phyloP scores from a whole-genome alignment of 1,140 invertebrate genomes.

The Euura saliciscinereae region DNA sequence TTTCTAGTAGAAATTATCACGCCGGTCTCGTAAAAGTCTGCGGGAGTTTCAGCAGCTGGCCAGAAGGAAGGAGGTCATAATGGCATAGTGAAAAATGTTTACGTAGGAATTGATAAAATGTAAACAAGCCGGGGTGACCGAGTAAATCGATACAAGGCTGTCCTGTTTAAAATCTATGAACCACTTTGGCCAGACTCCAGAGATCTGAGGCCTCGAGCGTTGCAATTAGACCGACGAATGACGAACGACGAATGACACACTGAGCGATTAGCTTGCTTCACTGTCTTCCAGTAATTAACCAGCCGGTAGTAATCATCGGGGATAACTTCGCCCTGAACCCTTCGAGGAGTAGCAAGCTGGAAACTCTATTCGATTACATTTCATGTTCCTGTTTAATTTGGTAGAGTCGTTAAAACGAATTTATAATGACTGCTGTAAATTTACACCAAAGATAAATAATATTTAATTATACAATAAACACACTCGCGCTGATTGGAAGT shows the following conservation, averaged over 20 bases:
- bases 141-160: background rate
- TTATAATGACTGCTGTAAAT: background rate
- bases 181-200: conserved; percentile 4
- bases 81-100: background rate
- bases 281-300: too few species aligned
- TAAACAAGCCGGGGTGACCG: background rate
- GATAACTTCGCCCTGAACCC: too few species aligned
- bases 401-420: too few species aligned
- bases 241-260: background rate
- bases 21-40: too few species aligned
- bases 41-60: background rate
- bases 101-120: background rate
- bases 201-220: background rate
- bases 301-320: too few species aligned
- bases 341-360: too few species aligned
- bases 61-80: background rate
- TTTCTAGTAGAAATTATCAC: too few species aligned
- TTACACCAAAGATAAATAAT: background rate
- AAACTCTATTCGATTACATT: too few species aligned
- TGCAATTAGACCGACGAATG: background rate
- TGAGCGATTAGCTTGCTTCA: background rate
- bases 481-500: background rate
- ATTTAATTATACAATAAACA: background rate
- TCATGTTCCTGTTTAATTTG: too few species aligned
- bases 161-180: background rate